Evolutionary conservation across 2,113 vertebrate species (phyloP), one percentile per base, ranked within the genome.

Genomic region (Gadus chalcogrammus): DNA sequence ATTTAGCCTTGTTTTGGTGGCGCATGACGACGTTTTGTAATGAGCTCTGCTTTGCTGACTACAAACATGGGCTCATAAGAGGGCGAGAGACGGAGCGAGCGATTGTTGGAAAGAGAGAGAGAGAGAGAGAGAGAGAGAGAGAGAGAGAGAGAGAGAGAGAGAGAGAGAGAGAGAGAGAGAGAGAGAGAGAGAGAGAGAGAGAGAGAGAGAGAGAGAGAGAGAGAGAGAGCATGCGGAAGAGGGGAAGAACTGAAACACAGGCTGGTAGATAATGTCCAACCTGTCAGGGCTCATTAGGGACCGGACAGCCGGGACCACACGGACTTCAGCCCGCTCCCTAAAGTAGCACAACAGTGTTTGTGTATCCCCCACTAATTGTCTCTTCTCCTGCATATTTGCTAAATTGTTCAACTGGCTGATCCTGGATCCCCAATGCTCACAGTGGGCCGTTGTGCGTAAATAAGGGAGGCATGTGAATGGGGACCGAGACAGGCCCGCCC

Each of bases 11-110:
- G 60, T 73, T 76, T 61, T 61, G 12, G 31, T 28, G 15, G n/a
- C 59, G 68, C 55, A 6, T 59, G 18, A 28, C 24, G 4, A 66
- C 35, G 69, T 38, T 24, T 38, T 35, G 31, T 74, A 72, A 79
- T 77, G 63, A 72, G 82, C 63, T 73, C 18, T 80, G 79, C 65
- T 76, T 67, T 61, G 27, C 70, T 70, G 72, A 56, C 55, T 58
- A 16, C n/a, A 16, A 58, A 58, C 15, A 17, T 16, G 15, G 15
- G 55, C 3, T n/a, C 55, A 55, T 55, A 11, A 9, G 12, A 55
- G 16, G 12, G 53, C 3, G 12, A n/a, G 55, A n/a, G 55, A 58
- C 16, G n/a, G 55, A n/a, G n/a, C 3, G n/a, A 58, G 55, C 35
- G 69, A 56, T 20, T 0, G 0, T 20, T 20, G 20, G 16, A 18